Base-by-base conservation (phyloP, 2,888 invertebrate species). In the Hyles lineata region DNA sequence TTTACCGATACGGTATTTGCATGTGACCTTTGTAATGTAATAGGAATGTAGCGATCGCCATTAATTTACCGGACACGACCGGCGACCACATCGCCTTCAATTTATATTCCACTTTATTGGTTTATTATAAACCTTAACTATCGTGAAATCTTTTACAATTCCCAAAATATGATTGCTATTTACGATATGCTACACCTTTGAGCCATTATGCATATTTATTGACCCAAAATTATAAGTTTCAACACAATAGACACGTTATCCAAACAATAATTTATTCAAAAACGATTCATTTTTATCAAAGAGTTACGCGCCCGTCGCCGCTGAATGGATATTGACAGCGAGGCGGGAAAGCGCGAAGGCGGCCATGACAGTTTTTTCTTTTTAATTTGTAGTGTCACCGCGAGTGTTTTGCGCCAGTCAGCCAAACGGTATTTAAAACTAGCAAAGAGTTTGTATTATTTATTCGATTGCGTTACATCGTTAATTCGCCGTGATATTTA, bases 291-390 rank as follows among this genome's bases (percentile, higher is more conserved):
- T 84, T 84, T 85, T 85, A 84, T 85, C 84, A 83, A 78, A 79
- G 78, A 82, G 82, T 81, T 82, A 83, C 82, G 75, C 82, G 81
- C 79, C 77, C 75, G 63, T 72, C 80, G 79, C 75, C 76, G 78
- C 77, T 75, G 82, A 87, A 89, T 87, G 84, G 79, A 85, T 88
- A 89, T 88, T 87, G 88, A 90, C 90, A 87, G 85, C 83, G 85
- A 85, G 80, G 87, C 86, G 87, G 86, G 86, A 89, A 89, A 85
- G 85, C 55, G 85, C 85, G 83, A 87, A 85, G 84, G 82, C 84
- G 82, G 86, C 85, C 86, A 82, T 85, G 84, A 85, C 85, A 83
- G 82, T 86, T 88, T 87, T 88, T 89, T 87, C 82, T 87, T 88
- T 87, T 89, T 86, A 84, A 85, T 83, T 81, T 80, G 77, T 85